Conservation (phyloP, 2,888 invertebrate species). For the Creontiades dilutus region DNA sequence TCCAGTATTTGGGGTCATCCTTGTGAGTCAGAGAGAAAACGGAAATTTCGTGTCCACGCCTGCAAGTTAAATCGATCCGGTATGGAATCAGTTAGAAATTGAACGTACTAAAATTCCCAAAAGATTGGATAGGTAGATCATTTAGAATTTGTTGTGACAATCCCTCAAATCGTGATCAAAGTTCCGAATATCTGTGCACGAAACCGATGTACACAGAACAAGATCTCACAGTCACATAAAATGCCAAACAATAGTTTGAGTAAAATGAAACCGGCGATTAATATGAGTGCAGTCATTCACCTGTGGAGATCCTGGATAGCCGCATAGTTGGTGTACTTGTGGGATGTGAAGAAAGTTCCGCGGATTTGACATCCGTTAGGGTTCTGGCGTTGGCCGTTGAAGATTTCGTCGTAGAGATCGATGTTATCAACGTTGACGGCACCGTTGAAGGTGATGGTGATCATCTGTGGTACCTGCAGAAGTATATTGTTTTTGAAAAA, state of each 20-base stretch:
- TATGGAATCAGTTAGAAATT: no score
- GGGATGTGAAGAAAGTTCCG: slow-evolving; percentile 94
- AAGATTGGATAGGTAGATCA: no score
- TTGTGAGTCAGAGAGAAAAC: slow-evolving; percentile 96
- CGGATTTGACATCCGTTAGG: slow-evolving; percentile 94
- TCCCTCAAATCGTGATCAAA: no score
- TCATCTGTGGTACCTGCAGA: slow-evolving; percentile 90
- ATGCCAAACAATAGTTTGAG: not conserved
- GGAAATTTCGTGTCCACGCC: slow-evolving; percentile 91
- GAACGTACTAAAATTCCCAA: no score
- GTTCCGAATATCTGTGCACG: no score
- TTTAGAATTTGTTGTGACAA: no score
- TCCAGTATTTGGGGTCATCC: slow-evolving; percentile 95
- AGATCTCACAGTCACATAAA: not conserved
- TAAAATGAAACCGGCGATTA: not conserved
- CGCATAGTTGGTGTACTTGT: slow-evolving; percentile 95
- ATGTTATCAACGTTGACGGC: slow-evolving; percentile 96
- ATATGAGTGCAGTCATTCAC: slow-evolving; percentile 11
- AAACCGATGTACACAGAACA: no score
- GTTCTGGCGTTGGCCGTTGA: slow-evolving; percentile 90
- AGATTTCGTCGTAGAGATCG: slow-evolving; percentile 93
- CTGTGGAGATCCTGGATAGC: slow-evolving; percentile 93
- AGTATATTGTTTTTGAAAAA: no score
- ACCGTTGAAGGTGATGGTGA: slow-evolving; percentile 94
- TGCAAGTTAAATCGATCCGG: not conserved